Base-by-base conservation (phyloP, 2,113 vertebrate genomes). In the Cololabis saira region DNA sequence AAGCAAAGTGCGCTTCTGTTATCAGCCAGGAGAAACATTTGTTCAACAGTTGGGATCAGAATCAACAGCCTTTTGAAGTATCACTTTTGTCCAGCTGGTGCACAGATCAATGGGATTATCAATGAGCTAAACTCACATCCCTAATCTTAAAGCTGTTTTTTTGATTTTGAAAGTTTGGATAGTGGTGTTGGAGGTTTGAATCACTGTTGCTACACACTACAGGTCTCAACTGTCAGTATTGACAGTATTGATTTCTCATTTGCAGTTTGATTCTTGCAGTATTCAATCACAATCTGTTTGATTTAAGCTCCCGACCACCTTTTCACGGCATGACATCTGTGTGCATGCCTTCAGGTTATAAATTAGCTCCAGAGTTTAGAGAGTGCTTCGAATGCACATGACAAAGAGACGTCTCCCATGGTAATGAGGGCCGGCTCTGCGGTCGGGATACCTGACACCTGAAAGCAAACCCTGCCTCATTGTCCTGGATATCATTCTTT, bases 361-460 rank as follows among this genome's bases (percentile, higher is more conserved):
- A 16, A 71, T 76, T 48, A 69, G 45, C 69, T 49, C 42, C 21
- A 40, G 64, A 62, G 62, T 83, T 84, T 79, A 74, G 33, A 37
- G 33, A 37, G 6, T 37, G 6, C 48, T 64, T 64, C 56, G 50
- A 69, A 53, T 44, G 17, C n/a, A 52, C 52, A 55, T 61, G 50
- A 71, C 71, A 86, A 64, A 77, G 69, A 70, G 62, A 67, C 47
- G 4, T 37, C 52, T 63, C 69, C 72, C 9, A 5, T 42, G 71
- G 76, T 59, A 50, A 53, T 40, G 61, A 78, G 61, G 61, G 64
- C 69, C 21, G 52, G 12, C 54, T 54, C 45, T 12, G 71, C 47
- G 40, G 64, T 80, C 42, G n/a, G 62, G 84, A 74, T 64, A 91
- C 80, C 72, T 78, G 83, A 91, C 73, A 87, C 84, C 81, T 88